Conservation (phyloP, 1,140 invertebrate species). For the Arctopsyche grandis region DNA sequence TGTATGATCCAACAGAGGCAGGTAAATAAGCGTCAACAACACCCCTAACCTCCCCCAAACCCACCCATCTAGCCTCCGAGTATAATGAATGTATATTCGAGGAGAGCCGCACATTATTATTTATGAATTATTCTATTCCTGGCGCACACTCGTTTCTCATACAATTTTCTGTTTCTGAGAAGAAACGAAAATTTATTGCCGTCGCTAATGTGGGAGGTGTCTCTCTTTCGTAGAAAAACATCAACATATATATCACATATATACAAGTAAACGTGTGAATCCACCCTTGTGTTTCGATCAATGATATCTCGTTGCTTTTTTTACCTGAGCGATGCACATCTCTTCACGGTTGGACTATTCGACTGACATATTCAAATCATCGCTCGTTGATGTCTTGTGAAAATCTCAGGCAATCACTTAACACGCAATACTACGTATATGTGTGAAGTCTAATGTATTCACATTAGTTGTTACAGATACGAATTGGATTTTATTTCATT, state of each 20-base stretch:
- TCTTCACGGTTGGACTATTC: constrained; percentile 27
- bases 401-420: constrained; percentile 38
- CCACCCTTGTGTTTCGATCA: neutral
- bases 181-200: constrained; percentile 18
- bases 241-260: neutral
- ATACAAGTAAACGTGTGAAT: neutral
- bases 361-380: constrained; percentile 30
- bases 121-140: constrained; percentile 26
- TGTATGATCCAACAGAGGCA: constrained; percentile 40
- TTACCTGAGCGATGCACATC: neutral
- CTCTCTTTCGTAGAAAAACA: neutral
- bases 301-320: constrained; percentile 26
- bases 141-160: constrained; percentile 3
- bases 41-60: neutral
- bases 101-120: neutral
- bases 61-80: neutral
- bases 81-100: constrained; percentile 3
- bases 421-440: constrained; percentile 32
- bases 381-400: constrained; percentile 14
- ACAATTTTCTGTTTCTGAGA: neutral
- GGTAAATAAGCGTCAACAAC: constrained; percentile 42
- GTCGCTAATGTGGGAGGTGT: neutral
- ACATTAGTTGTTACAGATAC: constrained; percentile 18
- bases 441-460: constrained; percentile 33
- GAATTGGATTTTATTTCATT: no score